These are phyloP conservation scores for Brachionus koreanus DNA, from an alignment of 1,140 invertebrate species.

Conservation along the genomic window DNA sequence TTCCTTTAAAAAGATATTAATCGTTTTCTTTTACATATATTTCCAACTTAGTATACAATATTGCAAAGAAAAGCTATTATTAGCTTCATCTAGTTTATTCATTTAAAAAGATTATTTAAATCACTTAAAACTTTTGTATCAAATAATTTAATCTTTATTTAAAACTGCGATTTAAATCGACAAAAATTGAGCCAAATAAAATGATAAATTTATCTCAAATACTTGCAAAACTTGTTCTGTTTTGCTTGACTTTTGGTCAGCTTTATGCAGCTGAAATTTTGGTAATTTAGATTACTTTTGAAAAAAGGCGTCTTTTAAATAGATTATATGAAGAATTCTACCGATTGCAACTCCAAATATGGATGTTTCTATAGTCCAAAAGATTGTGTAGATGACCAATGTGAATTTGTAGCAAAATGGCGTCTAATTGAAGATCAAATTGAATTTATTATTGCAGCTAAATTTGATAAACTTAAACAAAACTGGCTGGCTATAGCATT, in stretches of 20 bases:
- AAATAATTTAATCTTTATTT: neutral
- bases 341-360: neutral
- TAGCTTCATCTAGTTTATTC: neutral
- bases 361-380: conserved; percentile 7
- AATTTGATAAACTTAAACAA: neutral
- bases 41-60: neutral
- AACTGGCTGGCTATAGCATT: neutral
- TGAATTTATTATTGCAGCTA: neutral
- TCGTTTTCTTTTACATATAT: neutral
- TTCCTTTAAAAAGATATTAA: neutral
- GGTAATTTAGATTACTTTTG: neutral
- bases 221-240: neutral
- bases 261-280: neutral
- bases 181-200: neutral
- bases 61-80: neutral
- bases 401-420: conserved; percentile 30
- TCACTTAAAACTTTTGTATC: neutral
- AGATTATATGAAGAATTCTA: neutral
- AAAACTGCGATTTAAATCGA: neutral
- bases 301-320: too few relatives aligned
- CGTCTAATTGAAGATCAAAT: neutral
- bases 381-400: neutral
- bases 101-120: neutral
- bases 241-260: neutral
- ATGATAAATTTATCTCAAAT: neutral